Base-by-base conservation (phyloP, 2,113 vertebrate species). In the Beaufortia kweichowensis region DNA sequence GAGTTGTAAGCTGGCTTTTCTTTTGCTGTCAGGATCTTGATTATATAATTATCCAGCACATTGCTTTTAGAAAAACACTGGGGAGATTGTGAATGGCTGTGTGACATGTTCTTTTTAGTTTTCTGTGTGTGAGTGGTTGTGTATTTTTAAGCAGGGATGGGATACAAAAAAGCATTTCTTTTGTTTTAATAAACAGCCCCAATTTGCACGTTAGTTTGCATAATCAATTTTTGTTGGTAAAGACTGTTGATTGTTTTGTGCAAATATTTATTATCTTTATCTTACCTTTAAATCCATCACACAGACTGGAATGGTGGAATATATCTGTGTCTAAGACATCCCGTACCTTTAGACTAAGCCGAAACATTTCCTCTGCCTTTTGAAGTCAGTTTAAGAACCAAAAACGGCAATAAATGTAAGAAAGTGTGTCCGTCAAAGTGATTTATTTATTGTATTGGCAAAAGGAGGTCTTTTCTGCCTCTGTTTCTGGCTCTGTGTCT, bases 401-500 rank as follows among this genome's bases (percentile, higher is more conserved):
- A 86, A 83, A 89, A 88, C 87, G 88, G 88, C 90, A 88, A 77
- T 88, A 89, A 89, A 90, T 89, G 87, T 88, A 83, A 84, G 87
- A 88, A 87, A 87, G 84, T 46, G 55, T 87, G 88, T 86, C 86
- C 87, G 83, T 84, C 78, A 83, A 76, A 82, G 82, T 83, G 82
- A 87, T 63, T 39, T 72, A 48, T 64, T 71, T 24, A 56, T 82
- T 84, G 79, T 46, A 78, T 80, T 74, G 80, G 71, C 73, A 77
- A 86, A 82, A 74, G 48, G 41, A 77, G 77, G 77, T 35, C 31
- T 46, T 46, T 46, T 46, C 15, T 46, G 43, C 3, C 43, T 17
- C 43, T 17, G 14, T 46, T 46, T 46, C 63, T 59, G 64, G 60
- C 50, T 50, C 48, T 17, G 21, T n/a, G 21, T 19, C 3, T 23